Percentiles rank a stretch among this genome's conserved stretches.
Conservation (phyloP, 2,113 vertebrate genomes). For the Odontophorus gujanensis region DNA sequence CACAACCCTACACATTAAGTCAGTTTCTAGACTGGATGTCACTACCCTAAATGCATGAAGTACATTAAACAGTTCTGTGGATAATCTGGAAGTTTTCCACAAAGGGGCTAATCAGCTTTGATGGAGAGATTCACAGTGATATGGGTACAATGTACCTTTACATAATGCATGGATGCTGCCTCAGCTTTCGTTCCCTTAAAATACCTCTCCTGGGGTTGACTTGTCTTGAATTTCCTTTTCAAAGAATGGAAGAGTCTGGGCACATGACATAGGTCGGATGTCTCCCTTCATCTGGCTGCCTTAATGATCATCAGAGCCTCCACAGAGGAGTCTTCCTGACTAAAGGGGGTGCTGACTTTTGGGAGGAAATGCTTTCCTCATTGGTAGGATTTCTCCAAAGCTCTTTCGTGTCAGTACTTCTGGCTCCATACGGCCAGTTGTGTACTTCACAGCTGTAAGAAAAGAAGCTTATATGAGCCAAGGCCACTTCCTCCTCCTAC, state of each 20-base stretch:
- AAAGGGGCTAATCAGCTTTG: background rate
- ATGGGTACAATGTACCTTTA: background rate
- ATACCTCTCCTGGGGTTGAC: background rate
- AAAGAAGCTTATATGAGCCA: background rate
- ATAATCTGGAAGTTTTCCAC: background rate
- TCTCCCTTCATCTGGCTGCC: background rate
- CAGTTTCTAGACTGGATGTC: background rate
- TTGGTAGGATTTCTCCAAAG: background rate
- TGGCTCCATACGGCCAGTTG: background rate
- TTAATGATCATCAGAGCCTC: background rate
- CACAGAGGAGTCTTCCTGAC: background rate
- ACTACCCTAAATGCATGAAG: background rate
- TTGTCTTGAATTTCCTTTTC: background rate
- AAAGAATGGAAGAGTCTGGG: background rate
- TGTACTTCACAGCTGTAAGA: background rate
- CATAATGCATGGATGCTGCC: background rate
- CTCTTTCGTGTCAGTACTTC: background rate
- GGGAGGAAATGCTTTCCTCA: background rate
- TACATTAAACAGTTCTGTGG: background rate
- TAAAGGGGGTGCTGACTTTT: background rate
- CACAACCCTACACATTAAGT: fast-evolving
- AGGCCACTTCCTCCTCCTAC: background rate
- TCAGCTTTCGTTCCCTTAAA: background rate
- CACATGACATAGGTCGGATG: background rate
- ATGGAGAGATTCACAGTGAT: background rate